Base-by-base conservation (phyloP, 2,113 vertebrate genomes). In the Aleadryas rufinucha region DNA sequence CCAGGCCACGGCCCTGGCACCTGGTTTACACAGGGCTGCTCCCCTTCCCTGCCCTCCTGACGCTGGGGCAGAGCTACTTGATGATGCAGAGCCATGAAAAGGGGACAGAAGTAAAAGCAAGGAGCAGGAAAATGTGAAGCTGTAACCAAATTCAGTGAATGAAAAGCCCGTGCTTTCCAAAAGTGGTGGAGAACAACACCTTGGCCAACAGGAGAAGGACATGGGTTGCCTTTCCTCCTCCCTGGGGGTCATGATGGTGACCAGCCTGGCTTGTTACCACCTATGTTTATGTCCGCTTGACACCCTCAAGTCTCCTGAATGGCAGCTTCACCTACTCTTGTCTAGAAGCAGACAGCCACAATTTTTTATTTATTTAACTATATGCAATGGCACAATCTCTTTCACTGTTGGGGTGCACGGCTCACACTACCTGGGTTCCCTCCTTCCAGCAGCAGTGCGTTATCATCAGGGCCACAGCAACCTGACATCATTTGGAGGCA, bases 371-470 rank as follows among this genome's bases (percentile, higher is more conserved):
- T 70, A 65, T 82, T 78, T 89, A 63, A 85, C 50, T 54, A 64
- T 12, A 41, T 10, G 53, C 42, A 85, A 42, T 1, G 0, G 21
- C 41, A 61, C 14, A 8, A 52, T 5, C 28, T 31, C 30, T 75
- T 54, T 39, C 59, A 54, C 23, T 11, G 8, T 13, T 70, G 30
- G 31, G 2, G 2, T 22, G 20, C 0, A 0, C 16, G 44, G 75
- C 33, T 59, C 17, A 5, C 16, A 1, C n/a, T 65, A 49, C 3
- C 69, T 61, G 69, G 31, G n/a, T 42, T 76, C 50, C 42, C 30
- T 37, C 39, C 71, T 45, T 21, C 64, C 49, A 77, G 71, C 75
- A 93, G 10, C 37, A 71, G 23, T 0, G 0, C 1, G 1, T 31
- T 47, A 68, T 17, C 8, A 1, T 45, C 45, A 90, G n/a, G 84